Percentiles rank a stretch among this genome's conserved stretches.
phyloP scores from a whole-genome alignment of 1,140 invertebrate species.

The Heliconius hermathena region DNA sequence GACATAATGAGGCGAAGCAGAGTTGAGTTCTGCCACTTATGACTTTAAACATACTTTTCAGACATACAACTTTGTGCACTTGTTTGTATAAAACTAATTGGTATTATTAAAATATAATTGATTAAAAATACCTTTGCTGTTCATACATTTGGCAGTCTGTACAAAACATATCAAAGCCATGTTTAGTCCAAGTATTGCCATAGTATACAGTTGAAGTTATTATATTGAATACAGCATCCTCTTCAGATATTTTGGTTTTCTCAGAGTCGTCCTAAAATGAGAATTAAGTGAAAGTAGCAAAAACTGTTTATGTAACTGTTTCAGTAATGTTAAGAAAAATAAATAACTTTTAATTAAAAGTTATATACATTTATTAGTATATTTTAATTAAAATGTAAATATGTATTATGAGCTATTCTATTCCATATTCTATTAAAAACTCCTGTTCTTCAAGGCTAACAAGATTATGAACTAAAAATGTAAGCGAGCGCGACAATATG shows the following conservation, averaged over 20 bases:
- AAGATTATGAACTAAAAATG: slow-evolving; percentile 45
- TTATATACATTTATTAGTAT: background rate
- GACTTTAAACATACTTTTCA: too few relatives aligned
- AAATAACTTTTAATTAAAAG: background rate
- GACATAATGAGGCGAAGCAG: too few relatives aligned
- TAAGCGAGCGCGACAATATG: slow-evolving; percentile 32
- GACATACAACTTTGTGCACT: too few relatives aligned
- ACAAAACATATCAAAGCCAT: slow-evolving; percentile 82
- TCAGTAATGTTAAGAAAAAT: background rate
- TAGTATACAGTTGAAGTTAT: slow-evolving; percentile 85
- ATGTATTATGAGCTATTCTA: background rate
- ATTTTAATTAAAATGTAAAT: background rate
- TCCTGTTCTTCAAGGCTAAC: slow-evolving; percentile 55
- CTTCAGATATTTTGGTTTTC: slow-evolving; percentile 74
- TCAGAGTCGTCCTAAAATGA: slow-evolving; percentile 66
- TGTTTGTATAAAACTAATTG: background rate
- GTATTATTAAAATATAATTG: too few relatives aligned
- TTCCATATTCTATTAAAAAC: slow-evolving; percentile 13
- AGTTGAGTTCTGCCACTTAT: too few relatives aligned
- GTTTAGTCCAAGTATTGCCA: slow-evolving; percentile 85
- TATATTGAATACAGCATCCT: slow-evolving; percentile 85
- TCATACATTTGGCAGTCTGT: slow-evolving; percentile 81
- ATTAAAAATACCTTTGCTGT: slow-evolving; percentile 66
- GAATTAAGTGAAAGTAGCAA: background rate
- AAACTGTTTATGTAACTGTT: slow-evolving; percentile 18